Evolutionary conservation across 2,888 invertebrate species (phyloP).

Genomic region (Willowsia nigromaculata): DNA sequence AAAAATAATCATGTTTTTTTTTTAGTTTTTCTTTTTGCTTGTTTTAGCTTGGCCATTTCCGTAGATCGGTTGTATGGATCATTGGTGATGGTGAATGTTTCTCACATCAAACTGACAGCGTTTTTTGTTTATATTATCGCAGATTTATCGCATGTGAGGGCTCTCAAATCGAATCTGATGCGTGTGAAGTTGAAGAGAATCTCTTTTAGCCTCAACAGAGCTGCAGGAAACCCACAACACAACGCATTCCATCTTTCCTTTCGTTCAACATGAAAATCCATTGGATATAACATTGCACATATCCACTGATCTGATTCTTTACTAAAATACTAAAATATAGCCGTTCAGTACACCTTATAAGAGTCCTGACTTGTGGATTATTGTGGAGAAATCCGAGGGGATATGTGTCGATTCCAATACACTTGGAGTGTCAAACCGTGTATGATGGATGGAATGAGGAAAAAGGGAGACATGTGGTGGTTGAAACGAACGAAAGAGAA

Average conservation of each 20-base stretch:
- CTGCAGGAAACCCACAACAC: neutral
- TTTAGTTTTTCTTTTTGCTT: neutral
- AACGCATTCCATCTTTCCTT: neutral
- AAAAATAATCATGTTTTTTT: no score
- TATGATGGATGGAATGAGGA: slow-evolving; percentile 59
- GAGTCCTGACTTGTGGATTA: slow-evolving; percentile 22
- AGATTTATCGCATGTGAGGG: slow-evolving; percentile 48
- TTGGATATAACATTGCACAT: neutral
- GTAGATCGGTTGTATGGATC: no score
- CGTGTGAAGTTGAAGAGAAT: slow-evolving; percentile 20
- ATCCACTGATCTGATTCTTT: no score
- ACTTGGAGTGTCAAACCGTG: slow-evolving; percentile 54
- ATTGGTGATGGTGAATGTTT: neutral
- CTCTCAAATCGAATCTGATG: slow-evolving; percentile 55
- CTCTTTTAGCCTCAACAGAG: slow-evolving; percentile 6
- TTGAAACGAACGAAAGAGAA: neutral
- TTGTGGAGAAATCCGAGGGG: slow-evolving; percentile 31
- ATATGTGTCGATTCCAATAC: neutral
- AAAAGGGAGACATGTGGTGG: slow-evolving; percentile 4
- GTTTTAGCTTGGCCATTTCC: neutral
- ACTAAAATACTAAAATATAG: no score
- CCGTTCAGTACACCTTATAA: no score
- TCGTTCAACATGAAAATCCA: neutral
- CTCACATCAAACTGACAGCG: no score
- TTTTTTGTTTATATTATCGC: neutral